phyloP scores from a whole-genome alignment of 2,888 invertebrate species.

The Taphrorychus bicolor region DNA sequence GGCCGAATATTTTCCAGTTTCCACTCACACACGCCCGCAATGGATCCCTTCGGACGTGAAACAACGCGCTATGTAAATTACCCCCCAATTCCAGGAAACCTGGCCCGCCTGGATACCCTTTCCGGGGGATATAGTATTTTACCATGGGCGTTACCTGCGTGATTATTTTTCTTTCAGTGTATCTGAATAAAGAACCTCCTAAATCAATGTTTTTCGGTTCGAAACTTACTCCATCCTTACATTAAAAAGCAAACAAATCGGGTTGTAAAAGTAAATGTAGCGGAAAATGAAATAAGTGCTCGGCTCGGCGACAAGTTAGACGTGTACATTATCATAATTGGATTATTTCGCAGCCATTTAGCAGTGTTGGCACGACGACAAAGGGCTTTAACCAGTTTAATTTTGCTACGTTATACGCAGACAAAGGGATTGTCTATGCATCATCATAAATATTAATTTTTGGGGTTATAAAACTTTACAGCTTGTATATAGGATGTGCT shows the following conservation, averaged over 20 bases:
- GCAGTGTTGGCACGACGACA: constrained; percentile 39
- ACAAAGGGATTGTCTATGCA: constrained; percentile 29
- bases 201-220: not conserved
- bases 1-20: constrained; percentile 41
- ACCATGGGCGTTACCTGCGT: not conserved
- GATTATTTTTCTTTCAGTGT: not conserved
- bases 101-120: constrained; percentile 6
- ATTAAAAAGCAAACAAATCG: constrained; percentile 48
- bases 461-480: constrained; percentile 3
- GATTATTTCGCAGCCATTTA: constrained; percentile 44
- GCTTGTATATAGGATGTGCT: too few species aligned
- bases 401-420: constrained; percentile 38
- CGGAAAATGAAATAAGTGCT: constrained; percentile 42
- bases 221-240: constrained; percentile 31
- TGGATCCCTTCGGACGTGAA: constrained; percentile 47
- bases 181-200: not conserved
- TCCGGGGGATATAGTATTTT: not conserved
- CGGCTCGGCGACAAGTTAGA: constrained; percentile 38
- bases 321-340: constrained; percentile 43
- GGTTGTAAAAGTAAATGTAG: constrained; percentile 41
- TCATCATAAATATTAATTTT: constrained; percentile 39
- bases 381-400: constrained; percentile 41
- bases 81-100: constrained; percentile 56
- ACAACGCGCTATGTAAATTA: constrained; percentile 58
- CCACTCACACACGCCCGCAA: constrained; percentile 34